Evolutionary conservation across 1,140 invertebrate species (phyloP).

Genomic region (Formica selysi): DNA sequence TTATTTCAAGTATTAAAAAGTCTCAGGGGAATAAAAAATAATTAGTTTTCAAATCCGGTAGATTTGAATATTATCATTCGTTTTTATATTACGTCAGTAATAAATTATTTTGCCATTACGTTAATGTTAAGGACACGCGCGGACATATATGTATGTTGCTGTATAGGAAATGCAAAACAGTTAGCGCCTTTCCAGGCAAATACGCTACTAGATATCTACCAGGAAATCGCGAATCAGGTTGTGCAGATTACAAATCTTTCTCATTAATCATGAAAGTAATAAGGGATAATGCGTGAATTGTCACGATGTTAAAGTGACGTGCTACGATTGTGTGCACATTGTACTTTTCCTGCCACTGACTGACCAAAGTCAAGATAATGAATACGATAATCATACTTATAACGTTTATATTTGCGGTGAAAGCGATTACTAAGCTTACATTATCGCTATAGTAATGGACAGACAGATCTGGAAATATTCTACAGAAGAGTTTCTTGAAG

Average conservation of each 20-base stretch:
- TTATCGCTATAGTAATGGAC: background rate
- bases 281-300: slow-evolving; percentile 10
- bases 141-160: background rate
- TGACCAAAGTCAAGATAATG: slow-evolving; percentile 33
- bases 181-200: slow-evolving; percentile 10
- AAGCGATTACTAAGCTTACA: background rate
- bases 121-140: background rate
- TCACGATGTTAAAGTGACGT: slow-evolving; percentile 13
- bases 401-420: slow-evolving; percentile 7
- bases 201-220: slow-evolving; percentile 20
- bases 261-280: slow-evolving; percentile 53
- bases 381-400: slow-evolving; percentile 13
- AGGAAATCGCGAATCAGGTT: slow-evolving; percentile 48
- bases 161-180: slow-evolving; percentile 7
- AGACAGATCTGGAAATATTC: slow-evolving; percentile 20
- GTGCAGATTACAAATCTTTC: slow-evolving; percentile 23
- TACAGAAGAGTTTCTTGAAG: background rate
- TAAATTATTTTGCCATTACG: slow-evolving; percentile 36
- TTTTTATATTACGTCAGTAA: background rate
- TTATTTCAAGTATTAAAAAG: background rate
- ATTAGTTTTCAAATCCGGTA: background rate
- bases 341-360: background rate
- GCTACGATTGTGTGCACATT: background rate
- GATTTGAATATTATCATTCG: background rate
- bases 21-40: background rate